Evolutionary conservation across 2,797 vertebrate genomes (phyloP).

Genomic region (Bryconaethiops microstoma): DNA sequence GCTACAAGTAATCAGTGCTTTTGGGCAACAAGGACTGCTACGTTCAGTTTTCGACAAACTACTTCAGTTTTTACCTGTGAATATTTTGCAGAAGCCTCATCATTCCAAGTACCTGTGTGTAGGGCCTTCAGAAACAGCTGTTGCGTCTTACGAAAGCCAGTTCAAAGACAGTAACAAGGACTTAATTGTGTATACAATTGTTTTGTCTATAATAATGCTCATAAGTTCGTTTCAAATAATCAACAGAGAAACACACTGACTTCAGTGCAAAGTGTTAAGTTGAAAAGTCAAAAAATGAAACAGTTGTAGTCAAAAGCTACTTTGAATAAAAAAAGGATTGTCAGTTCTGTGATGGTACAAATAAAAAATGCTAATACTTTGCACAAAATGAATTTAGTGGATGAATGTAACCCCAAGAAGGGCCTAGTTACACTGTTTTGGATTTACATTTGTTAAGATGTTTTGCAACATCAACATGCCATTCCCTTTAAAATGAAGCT

Average conservation of each 20-base stretch:
- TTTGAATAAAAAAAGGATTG: constrained; percentile 5
- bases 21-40: too few relatives aligned
- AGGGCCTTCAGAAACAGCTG: background rate
- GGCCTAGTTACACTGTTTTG: background rate
- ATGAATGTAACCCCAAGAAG: background rate
- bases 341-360: constrained; percentile 8
- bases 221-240: background rate
- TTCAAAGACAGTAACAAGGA: background rate
- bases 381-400: constrained; percentile 10
- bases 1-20: too few relatives aligned
- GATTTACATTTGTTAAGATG: background rate
- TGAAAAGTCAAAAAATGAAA: background rate
- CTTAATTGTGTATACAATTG: background rate
- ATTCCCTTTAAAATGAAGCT: background rate
- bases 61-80: background rate
- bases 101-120: too few relatives aligned
- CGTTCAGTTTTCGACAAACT: too few relatives aligned
- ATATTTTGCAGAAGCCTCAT: too few relatives aligned
- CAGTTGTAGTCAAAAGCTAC: constrained; percentile 4
- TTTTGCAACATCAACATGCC: background rate
- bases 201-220: background rate
- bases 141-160: too few relatives aligned
- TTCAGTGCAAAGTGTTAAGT: too few relatives aligned
- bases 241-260: background rate
- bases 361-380: background rate